A percentile compares a stretch with the other conserved stretches of the same genome.
Evolutionary conservation across 2,113 vertebrate species (phyloP).

Genomic region (Lota lota): DNA sequence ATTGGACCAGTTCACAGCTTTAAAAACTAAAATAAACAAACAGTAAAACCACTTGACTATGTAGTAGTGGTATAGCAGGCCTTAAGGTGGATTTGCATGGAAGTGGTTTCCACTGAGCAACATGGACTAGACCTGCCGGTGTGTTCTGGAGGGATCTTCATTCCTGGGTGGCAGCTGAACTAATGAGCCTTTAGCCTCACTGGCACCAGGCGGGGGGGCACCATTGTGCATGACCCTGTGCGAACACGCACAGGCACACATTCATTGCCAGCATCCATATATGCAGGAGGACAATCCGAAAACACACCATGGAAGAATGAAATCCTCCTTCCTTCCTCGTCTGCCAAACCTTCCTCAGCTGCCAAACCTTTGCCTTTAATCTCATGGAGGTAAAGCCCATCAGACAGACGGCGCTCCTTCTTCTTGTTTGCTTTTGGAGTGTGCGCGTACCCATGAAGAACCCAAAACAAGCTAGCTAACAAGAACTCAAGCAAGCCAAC

Average conservation of each 20-base stretch:
- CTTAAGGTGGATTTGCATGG: too few species aligned
- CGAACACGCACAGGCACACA: conserved; percentile 4
- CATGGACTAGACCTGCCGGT: conserved; percentile 10
- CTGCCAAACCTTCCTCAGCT: conserved; percentile 59
- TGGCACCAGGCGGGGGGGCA: conserved; percentile 32
- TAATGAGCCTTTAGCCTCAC: conserved; percentile 63
- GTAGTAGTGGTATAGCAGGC: too few species aligned
- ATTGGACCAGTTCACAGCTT: too few species aligned
- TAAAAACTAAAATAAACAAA: too few species aligned
- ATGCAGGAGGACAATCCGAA: conserved; percentile 33
- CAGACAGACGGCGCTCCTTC: conserved; percentile 54
- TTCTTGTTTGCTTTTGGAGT: conserved; percentile 52
- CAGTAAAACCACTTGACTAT: too few species aligned
- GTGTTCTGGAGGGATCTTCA: conserved; percentile 38
- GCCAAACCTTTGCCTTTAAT: conserved; percentile 74
- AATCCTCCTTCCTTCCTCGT: conserved; percentile 21
- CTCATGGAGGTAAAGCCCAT: conserved; percentile 71
- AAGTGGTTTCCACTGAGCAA: background rate
- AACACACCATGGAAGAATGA: conserved; percentile 17
- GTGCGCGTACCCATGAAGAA: background rate
- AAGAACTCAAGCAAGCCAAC: too few species aligned
- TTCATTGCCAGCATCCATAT: background rate
- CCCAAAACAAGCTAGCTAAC: background rate
- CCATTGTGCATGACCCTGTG: background rate
- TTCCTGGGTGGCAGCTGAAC: conserved; percentile 51